Evolutionary conservation across 2,113 vertebrate genomes (phyloP).

Genomic region (Pollachius pollachius): DNA sequence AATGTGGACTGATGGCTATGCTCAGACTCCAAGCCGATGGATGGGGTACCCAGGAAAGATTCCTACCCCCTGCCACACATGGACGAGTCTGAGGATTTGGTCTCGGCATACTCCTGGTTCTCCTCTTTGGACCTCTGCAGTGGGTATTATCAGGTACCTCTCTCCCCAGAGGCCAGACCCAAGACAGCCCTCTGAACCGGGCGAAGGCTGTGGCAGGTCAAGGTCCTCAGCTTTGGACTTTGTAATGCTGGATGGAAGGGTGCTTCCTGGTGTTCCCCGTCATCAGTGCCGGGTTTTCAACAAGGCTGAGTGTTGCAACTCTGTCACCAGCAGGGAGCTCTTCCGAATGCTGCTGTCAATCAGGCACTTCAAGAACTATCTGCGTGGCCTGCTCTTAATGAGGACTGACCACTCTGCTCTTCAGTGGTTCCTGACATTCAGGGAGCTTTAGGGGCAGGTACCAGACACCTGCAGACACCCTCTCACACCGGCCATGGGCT

Average conservation of each 20-base stretch:
- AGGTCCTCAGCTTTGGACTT: too few species aligned
- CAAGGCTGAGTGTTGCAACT: conserved; percentile 8
- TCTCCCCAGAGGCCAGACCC: too few species aligned
- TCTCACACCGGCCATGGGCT: too few species aligned
- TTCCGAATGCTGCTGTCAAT: conserved; percentile 6
- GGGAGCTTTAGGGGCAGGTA: conserved; percentile 12
- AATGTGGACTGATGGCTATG: too few species aligned
- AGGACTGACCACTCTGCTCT: conserved; percentile 19
- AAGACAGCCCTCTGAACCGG: too few species aligned
- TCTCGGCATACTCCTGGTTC: too few species aligned
- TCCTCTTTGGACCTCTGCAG: background rate
- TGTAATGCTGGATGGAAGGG: background rate
- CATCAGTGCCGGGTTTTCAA: conserved; percentile 2
- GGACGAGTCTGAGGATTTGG: too few species aligned
- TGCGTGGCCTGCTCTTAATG: conserved; percentile 18
- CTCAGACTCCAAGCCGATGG: background rate
- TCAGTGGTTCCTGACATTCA: conserved; percentile 26
- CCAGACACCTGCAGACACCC: too few species aligned
- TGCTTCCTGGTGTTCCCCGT: background rate
- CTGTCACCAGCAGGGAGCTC: background rate
- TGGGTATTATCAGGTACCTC: background rate
- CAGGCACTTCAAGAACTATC: conserved; percentile 23
- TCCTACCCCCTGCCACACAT: background rate
- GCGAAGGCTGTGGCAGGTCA: background rate
- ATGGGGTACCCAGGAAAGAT: background rate